phyloP scores from a whole-genome alignment of 2,888 invertebrate genomes.

The Drosophila cognata region DNA sequence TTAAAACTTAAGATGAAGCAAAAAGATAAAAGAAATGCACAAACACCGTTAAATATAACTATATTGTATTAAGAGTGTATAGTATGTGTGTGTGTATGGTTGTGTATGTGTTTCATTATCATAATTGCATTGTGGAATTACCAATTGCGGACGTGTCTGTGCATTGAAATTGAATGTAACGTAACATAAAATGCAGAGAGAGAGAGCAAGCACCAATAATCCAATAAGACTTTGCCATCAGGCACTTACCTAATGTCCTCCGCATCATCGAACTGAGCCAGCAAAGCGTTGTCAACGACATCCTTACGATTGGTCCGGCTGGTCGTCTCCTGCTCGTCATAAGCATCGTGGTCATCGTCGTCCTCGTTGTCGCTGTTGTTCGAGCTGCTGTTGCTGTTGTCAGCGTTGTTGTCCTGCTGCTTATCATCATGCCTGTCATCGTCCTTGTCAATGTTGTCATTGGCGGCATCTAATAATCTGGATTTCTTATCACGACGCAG shows the following conservation, averaged over 20 bases:
- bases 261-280: slow-evolving; percentile 72
- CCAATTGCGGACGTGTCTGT: slow-evolving; percentile 69
- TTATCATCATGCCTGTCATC: slow-evolving; percentile 73
- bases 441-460: slow-evolving; percentile 80
- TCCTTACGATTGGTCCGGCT: slow-evolving; percentile 60
- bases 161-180: slow-evolving; percentile 68
- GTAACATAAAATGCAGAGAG: slow-evolving; percentile 70
- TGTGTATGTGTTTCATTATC: slow-evolving; percentile 42
- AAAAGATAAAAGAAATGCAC: slow-evolving; percentile 61
- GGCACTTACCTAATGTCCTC: slow-evolving; percentile 82
- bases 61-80: slow-evolving; percentile 19
- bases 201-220: slow-evolving; percentile 59
- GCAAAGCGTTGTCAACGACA: slow-evolving; percentile 69
- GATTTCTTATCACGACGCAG: slow-evolving; percentile 85
- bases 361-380: slow-evolving; percentile 52
- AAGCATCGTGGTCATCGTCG: slow-evolving; percentile 50
- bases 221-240: slow-evolving; percentile 49
- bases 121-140: slow-evolving; percentile 48
- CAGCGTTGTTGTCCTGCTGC: slow-evolving; percentile 52
- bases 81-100: slow-evolving; percentile 7
- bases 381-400: slow-evolving; percentile 59
- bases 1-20: slow-evolving; percentile 40
- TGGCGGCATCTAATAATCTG: slow-evolving; percentile 83
- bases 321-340: slow-evolving; percentile 53
- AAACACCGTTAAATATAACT: slow-evolving; percentile 51